A percentile compares a stretch with the other conserved stretches of the same genome.
Conservation (phyloP, 1,140 invertebrate species). For the Camponotus floridanus region DNA sequence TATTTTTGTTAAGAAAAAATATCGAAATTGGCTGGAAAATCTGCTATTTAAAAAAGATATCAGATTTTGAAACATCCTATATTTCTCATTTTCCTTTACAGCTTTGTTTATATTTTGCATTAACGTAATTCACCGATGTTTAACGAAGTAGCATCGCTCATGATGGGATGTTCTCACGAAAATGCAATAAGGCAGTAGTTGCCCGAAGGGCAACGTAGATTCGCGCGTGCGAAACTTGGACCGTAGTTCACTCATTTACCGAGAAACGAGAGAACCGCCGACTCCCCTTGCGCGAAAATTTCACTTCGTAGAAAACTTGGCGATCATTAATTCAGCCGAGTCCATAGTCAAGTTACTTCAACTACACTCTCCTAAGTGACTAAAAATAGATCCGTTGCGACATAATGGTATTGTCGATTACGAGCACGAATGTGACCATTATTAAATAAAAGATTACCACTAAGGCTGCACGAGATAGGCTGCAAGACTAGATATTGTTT, state of each 20-base stretch:
- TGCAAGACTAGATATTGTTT: too few species aligned
- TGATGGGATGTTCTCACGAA: slow-evolving; percentile 12
- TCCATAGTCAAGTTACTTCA: neutral
- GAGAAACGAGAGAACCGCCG: neutral
- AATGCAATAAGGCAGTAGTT: slow-evolving; percentile 17
- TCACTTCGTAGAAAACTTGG: slow-evolving; percentile 21
- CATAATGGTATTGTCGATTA: neutral
- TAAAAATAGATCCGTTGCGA: slow-evolving; percentile 7
- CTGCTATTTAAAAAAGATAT: too few species aligned
- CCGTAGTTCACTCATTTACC: slow-evolving; percentile 38
- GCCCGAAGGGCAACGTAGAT: neutral
- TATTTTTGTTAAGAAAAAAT: too few species aligned
- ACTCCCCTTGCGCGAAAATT: slow-evolving; percentile 18
- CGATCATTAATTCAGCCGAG: slow-evolving; percentile 42
- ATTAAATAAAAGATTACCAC: too few species aligned
- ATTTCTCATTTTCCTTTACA: slow-evolving; percentile 2
- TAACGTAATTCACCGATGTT: slow-evolving; percentile 38
- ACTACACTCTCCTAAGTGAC: neutral
- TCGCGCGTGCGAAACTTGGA: slow-evolving; percentile 39
- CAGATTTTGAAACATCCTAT: neutral
- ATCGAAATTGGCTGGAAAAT: too few species aligned
- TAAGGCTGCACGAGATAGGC: too few species aligned
- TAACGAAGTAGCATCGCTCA: slow-evolving; percentile 26
- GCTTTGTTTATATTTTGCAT: neutral
- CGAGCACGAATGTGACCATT: neutral